Base-by-base conservation (phyloP, 2,888 invertebrate genomes). In the Kuschelorhynchus macadamiae region DNA sequence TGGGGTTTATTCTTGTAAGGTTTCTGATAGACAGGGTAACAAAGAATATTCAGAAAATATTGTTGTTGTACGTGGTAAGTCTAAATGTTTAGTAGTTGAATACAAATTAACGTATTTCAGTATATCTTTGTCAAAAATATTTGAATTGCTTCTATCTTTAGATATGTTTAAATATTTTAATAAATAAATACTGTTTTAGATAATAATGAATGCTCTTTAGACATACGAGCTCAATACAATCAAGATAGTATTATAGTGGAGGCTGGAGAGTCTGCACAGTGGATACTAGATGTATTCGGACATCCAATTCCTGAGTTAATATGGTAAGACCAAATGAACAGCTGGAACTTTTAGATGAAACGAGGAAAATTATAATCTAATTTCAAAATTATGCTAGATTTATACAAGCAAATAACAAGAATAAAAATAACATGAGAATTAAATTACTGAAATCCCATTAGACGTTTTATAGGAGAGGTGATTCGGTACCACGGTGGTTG, bases 281-380 rank as follows among this genome's bases (percentile, higher is more conserved):
- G 88, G 86, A 81, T 84, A 1, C 86, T 88, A 0, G 77, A 84
- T 18, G 84, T 89, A 20, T 81, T 85, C 32, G 88, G 88, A 0
- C 87, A 86, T 80, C 90, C 90, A 0, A 65, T 76, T 47, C 85
- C 89, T 1, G 80, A 77, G 32, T 76, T 89, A 1, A 82, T 77
- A 59, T 89, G 90, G 89, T 87, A 83, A 71, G n/a, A n/a, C n/a
- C n/a, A n/a, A n/a, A 66, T 60, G 12, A 12, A n/a, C n/a, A n/a
- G n/a, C n/a, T n/a, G n/a, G n/a, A n/a, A n/a, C n/a, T n/a, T 18
- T 2, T 33, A 32, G 32, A 59, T 49, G 30, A 17, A 33, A 52
- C 18, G n/a, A n/a, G n/a, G n/a, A n/a, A n/a, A 16, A 0, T 18
- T 20, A 0, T 17, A 32, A 57, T 44, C 3, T n/a, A 41, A n/a